Conservation (phyloP, 2,113 vertebrate species). For the Macroglossus sobrinus region DNA sequence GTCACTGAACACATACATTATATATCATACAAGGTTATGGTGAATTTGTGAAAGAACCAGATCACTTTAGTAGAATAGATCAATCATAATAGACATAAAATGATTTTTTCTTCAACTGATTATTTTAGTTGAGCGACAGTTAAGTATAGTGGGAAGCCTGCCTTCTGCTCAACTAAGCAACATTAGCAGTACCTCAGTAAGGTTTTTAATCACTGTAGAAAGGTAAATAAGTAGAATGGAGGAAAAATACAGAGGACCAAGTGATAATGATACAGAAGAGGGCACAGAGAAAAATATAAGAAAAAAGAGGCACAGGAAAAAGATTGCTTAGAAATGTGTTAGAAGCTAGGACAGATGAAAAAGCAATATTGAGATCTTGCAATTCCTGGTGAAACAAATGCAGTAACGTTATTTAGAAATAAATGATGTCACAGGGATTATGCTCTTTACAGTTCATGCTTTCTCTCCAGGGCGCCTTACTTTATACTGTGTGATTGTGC, state of each 20-base stretch:
- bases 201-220: neutral
- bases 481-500: neutral
- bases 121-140: neutral
- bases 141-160: neutral
- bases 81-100: neutral
- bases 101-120: neutral
- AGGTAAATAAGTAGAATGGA: neutral
- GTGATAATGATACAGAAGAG: neutral
- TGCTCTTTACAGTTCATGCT: neutral
- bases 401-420: neutral
- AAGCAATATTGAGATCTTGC: neutral
- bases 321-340: neutral
- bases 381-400: neutral
- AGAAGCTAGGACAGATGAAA: neutral
- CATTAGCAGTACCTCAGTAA: neutral
- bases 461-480: neutral
- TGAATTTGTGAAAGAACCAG: neutral
- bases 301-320: neutral
- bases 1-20: neutral
- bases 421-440: neutral
- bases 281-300: neutral
- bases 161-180: neutral
- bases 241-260: neutral
- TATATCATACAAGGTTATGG: neutral
- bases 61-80: neutral